Percentiles rank a stretch among this genome's conserved stretches.
Evolutionary conservation across 2,797 vertebrate genomes (phyloP).

Genomic region (Anas bernieri): DNA sequence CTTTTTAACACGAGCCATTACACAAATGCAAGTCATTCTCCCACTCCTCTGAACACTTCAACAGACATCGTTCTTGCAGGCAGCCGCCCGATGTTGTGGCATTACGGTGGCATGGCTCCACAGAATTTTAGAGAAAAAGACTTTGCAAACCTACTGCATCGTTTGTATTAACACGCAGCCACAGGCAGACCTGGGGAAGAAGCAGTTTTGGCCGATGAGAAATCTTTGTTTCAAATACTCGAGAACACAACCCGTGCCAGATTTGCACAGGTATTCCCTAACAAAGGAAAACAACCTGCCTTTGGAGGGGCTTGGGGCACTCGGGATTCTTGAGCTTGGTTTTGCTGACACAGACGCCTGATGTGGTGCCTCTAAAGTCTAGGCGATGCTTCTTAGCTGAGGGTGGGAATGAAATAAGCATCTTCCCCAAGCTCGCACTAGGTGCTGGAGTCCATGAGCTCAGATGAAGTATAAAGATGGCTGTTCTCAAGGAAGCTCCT

Average conservation of each 20-base stretch:
- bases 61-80: neutral
- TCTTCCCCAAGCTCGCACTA: neutral
- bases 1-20: constrained; percentile 7
- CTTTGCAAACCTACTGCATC: neutral
- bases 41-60: constrained; percentile 19
- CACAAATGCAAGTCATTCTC: constrained; percentile 32
- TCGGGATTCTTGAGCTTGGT: neutral
- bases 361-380: neutral
- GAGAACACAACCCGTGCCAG: neutral
- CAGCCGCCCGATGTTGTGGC: neutral
- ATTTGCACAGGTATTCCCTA: neutral
- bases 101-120: neutral
- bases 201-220: neutral
- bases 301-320: neutral
- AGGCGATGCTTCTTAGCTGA: neutral
- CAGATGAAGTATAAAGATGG: neutral
- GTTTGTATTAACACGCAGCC: neutral
- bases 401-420: neutral
- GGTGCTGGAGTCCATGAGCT: neutral
- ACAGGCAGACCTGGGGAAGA: neutral
- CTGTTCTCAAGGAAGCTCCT: neutral
- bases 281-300: neutral
- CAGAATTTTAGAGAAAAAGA: neutral
- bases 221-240: neutral
- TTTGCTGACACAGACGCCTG: neutral